Evolutionary conservation across 1,140 invertebrate genomes (phyloP), one percentile per base, ranked within the genome.

Genomic region (Trichonephila clavata): DNA sequence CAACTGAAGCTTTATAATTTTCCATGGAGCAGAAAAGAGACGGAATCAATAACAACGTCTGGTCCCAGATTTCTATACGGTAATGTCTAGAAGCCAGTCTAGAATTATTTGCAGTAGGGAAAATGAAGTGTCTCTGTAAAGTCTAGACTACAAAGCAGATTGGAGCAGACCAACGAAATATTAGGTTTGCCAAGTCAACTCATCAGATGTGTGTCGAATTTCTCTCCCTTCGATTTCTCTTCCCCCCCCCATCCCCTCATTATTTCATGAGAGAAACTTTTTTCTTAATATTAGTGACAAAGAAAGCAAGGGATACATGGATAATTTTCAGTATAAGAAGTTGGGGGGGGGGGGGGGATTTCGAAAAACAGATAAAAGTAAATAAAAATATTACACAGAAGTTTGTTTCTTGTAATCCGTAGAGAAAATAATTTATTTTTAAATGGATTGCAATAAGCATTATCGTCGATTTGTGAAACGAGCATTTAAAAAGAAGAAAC

Each of bases 21-120:
- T 83, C 39, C 81, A 50, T 57, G 27, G 27, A 16, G 24, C 59
- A 27, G 68, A 77, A 32, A 77, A 77, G 68, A 87, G 61, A 61
- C 59, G 63, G 63, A 77, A 89, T 89, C 87, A 77, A 89, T 89
- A 89, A 77, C 87, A 71, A n/a, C 63, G 87, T 89, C 87, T 89
- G 87, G 87, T 32, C 20, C 63, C 16, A 77, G 24, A 20, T 57
- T 89, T 89, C 57, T 77, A 50, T 60, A 65, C 57, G 13, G 83
- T 59, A 50, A 59, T 71, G 87, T 89, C 87, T 89, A 77, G 63
- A 50, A 71, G 61, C 63, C 27, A 57, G 87, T 89, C 87, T 89
- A 61, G 20, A 61, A 21, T 20, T 57, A 87, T 63, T 87, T 87
- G 27, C 27, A 63, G 21, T 3, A 50, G 24, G 57, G 14, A 60